These are phyloP conservation scores for Andinoacara biseriatus DNA, from an alignment of 2,113 vertebrate species.

Conservation along the genomic window DNA sequence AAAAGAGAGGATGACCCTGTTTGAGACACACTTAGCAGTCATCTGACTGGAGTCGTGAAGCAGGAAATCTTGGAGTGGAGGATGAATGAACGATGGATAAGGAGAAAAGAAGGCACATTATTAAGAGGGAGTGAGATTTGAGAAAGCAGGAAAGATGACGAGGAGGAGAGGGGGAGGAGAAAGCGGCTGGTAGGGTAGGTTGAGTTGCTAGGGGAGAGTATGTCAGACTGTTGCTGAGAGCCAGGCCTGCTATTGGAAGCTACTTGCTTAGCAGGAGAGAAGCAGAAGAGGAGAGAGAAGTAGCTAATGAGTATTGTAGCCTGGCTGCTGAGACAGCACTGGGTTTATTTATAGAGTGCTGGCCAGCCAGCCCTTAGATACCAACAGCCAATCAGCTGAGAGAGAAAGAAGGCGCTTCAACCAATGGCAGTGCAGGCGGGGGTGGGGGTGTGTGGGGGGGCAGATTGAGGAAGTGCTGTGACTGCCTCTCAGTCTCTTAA, in stretches of 20 bases:
- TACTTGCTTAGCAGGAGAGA: constrained; percentile 64
- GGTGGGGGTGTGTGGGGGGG: constrained; percentile 75
- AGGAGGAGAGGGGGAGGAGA: constrained; percentile 52
- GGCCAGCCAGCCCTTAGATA: constrained; percentile 87
- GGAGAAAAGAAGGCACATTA: constrained; percentile 6
- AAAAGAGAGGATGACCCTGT: neutral
- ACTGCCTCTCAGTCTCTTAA: constrained; percentile 79
- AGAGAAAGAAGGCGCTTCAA: constrained; percentile 69
- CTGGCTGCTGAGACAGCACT: constrained; percentile 88
- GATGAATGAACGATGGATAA: constrained; percentile 20
- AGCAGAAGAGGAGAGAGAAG: constrained; percentile 68
- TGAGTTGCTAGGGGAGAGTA: constrained; percentile 74
- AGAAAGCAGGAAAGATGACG: constrained; percentile 44
- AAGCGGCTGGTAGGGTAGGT: constrained; percentile 44
- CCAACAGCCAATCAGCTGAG: constrained; percentile 81
- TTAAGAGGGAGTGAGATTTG: constrained; percentile 19
- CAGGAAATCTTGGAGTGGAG: neutral
- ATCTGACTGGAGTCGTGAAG: neutral
- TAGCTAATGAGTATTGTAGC: constrained; percentile 75
- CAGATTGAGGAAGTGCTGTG: constrained; percentile 82
- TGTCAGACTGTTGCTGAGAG: constrained; percentile 61
- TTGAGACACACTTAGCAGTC: neutral
- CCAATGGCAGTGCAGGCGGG: constrained; percentile 76
- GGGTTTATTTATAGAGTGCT: constrained; percentile 87
- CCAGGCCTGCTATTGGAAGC: constrained; percentile 69